phyloP scores from a whole-genome alignment of 1,140 invertebrate genomes.

The Tachypleus tridentatus region DNA sequence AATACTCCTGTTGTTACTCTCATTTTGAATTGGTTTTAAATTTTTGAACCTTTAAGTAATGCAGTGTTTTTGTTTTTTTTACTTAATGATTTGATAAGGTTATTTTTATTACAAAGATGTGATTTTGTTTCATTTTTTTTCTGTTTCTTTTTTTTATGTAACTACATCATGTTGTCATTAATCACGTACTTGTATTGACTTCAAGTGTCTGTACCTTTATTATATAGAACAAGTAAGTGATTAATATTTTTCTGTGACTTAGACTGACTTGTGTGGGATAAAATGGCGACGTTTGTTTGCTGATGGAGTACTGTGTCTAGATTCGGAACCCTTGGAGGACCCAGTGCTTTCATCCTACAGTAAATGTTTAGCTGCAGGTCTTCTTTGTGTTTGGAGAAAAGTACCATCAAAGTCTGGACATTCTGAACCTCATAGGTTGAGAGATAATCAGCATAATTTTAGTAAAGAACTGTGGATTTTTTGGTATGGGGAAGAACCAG shows the following conservation, averaged over 20 bases:
- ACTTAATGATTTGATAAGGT: too few species aligned
- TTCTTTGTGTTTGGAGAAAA: slow-evolving; percentile 90
- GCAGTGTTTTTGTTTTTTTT: too few species aligned
- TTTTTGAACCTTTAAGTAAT: too few species aligned
- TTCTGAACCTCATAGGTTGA: background rate
- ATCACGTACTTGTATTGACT: too few species aligned
- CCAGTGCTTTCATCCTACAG: slow-evolving; percentile 85
- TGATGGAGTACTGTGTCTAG: slow-evolving; percentile 39
- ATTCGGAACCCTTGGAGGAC: slow-evolving; percentile 61
- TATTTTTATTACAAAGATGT: too few species aligned
- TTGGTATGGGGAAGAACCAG: slow-evolving; percentile 96
- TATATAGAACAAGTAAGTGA: too few species aligned
- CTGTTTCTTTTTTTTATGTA: too few species aligned
- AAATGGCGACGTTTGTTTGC: slow-evolving; percentile 92
- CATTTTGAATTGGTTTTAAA: too few species aligned
- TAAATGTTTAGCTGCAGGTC: slow-evolving; percentile 82
- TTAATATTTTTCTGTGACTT: slow-evolving; percentile 25
- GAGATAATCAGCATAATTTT: slow-evolving; percentile 10
- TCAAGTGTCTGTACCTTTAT: too few species aligned
- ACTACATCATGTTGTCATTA: too few species aligned
- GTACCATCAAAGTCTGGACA: slow-evolving; percentile 21
- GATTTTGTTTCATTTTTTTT: too few species aligned
- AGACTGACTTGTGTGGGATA: slow-evolving; percentile 97
- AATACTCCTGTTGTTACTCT: too few species aligned
- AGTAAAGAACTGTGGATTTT: slow-evolving; percentile 95